Evolutionary conservation across 2,113 vertebrate genomes (phyloP).

Genomic region (Apistogramma diplotaenia): DNA sequence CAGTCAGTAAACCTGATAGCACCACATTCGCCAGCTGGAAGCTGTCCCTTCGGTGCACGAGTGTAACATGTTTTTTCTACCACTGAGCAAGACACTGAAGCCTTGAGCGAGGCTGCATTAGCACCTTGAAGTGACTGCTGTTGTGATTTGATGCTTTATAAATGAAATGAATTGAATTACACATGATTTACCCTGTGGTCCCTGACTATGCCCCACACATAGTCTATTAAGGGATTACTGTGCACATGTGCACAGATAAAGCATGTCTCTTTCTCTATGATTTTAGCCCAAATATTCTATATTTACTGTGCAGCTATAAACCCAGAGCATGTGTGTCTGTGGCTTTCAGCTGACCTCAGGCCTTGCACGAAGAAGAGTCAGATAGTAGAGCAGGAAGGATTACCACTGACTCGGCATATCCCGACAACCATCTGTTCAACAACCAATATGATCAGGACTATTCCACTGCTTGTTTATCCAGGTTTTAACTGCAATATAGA

Average conservation of each 20-base stretch:
- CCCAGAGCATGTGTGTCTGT: neutral
- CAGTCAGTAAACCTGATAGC: neutral
- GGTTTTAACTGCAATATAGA: neutral
- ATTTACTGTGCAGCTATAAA: neutral
- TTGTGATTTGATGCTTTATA: neutral
- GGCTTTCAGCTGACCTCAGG: neutral
- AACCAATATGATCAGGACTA: neutral
- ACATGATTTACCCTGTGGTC: neutral
- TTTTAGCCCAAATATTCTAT: neutral
- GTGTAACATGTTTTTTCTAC: neutral
- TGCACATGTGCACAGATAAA: neutral
- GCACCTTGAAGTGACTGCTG: neutral
- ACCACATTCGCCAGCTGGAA: neutral
- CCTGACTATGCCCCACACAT: no score
- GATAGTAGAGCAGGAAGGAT: neutral
- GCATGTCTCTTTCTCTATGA: neutral
- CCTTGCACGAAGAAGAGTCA: neutral
- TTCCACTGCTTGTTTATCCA: neutral
- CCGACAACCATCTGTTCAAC: neutral
- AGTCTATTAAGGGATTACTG: no score
- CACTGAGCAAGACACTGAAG: neutral
- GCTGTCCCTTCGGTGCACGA: neutral
- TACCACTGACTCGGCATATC: neutral
- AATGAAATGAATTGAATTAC: neutral
- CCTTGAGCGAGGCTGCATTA: neutral